These are phyloP conservation scores for Manis javanica DNA, from an alignment of 2,797 vertebrate species.

Conservation along the genomic window DNA sequence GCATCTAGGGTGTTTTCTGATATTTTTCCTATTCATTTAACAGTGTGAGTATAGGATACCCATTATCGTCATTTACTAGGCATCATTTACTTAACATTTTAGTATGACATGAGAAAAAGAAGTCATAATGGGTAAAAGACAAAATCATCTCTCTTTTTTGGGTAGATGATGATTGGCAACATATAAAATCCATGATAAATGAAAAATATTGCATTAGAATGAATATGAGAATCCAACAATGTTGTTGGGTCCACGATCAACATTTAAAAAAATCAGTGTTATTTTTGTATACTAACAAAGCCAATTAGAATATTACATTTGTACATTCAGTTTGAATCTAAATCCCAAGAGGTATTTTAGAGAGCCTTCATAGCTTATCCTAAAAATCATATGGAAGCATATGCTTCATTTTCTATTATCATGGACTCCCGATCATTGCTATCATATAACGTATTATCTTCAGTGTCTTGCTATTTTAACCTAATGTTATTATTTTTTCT, in stretches of 20 bases:
- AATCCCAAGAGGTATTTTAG: background rate
- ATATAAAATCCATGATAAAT: background rate
- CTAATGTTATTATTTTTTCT: background rate
- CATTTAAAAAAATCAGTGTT: too few relatives aligned
- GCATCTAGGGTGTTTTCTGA: too few relatives aligned
- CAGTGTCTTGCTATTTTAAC: background rate
- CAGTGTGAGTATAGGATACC: too few relatives aligned
- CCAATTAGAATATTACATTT: background rate
- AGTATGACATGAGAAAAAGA: too few relatives aligned
- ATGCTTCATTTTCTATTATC: background rate
- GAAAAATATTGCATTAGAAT: background rate
- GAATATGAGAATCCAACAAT: background rate
- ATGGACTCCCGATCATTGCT: background rate
- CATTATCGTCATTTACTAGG: too few relatives aligned
- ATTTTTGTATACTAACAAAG: too few relatives aligned
- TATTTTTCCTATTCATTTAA: too few relatives aligned
- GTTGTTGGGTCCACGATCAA: background rate
- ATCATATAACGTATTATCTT: too few relatives aligned
- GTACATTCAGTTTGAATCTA: slow-evolving; percentile 32
- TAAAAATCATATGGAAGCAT: background rate
- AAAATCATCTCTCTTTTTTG: too few relatives aligned
- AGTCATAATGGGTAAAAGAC: too few relatives aligned
- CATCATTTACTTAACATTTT: too few relatives aligned
- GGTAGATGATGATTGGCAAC: background rate
- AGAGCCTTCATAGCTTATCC: background rate